Percentiles rank a stretch among this genome's conserved stretches.
Evolutionary conservation across 2,113 vertebrate species (phyloP).

Genomic region (Lates calcarifer): DNA sequence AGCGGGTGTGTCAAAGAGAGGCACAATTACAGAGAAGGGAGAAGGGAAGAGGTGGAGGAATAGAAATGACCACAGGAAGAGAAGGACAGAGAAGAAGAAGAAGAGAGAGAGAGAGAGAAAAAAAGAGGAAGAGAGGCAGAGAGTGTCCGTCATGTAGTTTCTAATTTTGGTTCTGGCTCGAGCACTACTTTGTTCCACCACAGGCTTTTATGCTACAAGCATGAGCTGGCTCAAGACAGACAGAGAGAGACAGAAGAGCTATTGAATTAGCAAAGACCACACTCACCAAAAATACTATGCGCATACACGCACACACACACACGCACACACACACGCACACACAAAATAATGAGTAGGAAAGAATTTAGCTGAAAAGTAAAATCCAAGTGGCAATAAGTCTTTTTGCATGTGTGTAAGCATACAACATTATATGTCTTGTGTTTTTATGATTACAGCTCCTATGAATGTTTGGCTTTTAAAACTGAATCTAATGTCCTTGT

Average conservation of each 20-base stretch:
- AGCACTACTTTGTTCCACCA: constrained; percentile 55
- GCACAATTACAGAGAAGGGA: constrained; percentile 78
- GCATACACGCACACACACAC: not conserved
- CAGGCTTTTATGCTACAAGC: constrained; percentile 48
- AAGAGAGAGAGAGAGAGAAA: not conserved
- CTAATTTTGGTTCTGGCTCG: constrained; percentile 71
- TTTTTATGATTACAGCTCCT: constrained; percentile 4
- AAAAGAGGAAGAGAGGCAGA: constrained; percentile 12
- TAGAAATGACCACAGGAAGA: constrained; percentile 40
- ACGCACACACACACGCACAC: no score
- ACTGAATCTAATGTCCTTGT: constrained; percentile 20
- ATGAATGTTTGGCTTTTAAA: constrained; percentile 19
- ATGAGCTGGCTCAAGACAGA: constrained; percentile 47
- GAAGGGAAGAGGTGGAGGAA: constrained; percentile 58
- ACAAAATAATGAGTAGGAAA: constrained; percentile 14
- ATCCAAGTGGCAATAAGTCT: not conserved
- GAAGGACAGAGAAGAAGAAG: not conserved
- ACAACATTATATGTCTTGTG: not conserved
- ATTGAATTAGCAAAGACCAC: constrained; percentile 52
- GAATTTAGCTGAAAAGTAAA: not conserved
- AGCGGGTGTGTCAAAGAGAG: constrained; percentile 80
- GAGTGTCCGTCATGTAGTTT: constrained; percentile 62
- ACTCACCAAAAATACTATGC: not conserved
- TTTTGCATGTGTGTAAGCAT: not conserved
- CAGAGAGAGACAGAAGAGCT: constrained; percentile 33